Evolutionary conservation across 2,888 invertebrate genomes (phyloP).

Genomic region (Patella caerulea): DNA sequence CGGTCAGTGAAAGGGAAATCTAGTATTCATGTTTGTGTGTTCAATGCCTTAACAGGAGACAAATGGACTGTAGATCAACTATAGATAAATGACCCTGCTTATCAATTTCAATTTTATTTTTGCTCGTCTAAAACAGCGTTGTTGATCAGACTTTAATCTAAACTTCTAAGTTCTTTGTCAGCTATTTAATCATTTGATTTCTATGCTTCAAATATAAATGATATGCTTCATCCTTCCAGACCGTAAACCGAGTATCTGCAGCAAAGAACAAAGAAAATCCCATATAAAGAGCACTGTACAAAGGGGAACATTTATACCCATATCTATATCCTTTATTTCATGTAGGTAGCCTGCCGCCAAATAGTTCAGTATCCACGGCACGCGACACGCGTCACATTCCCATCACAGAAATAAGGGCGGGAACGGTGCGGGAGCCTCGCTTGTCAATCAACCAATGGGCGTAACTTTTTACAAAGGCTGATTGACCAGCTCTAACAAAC

Average conservation of each 20-base stretch:
- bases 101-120: too few relatives aligned
- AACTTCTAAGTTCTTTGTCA: too few relatives aligned
- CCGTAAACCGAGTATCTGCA: background rate
- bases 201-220: background rate
- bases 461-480: background rate
- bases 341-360: background rate
- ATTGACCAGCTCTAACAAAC: background rate
- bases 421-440: background rate
- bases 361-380: background rate
- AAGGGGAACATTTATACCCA: background rate
- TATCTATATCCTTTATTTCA: background rate
- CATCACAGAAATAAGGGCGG: background rate
- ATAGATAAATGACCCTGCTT: too few relatives aligned
- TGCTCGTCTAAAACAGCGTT: too few relatives aligned
- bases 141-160: too few relatives aligned
- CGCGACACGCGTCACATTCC: slow-evolving; percentile 9
- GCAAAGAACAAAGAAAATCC: background rate
- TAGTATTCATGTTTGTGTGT: too few relatives aligned
- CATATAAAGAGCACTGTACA: background rate
- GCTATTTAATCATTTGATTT: too few relatives aligned
- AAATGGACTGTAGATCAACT: too few relatives aligned
- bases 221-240: background rate
- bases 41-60: too few relatives aligned
- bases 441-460: background rate
- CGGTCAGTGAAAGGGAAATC: too few relatives aligned